phyloP scores from a whole-genome alignment of 2,797 vertebrate genomes.

The Cuniculus paca region DNA sequence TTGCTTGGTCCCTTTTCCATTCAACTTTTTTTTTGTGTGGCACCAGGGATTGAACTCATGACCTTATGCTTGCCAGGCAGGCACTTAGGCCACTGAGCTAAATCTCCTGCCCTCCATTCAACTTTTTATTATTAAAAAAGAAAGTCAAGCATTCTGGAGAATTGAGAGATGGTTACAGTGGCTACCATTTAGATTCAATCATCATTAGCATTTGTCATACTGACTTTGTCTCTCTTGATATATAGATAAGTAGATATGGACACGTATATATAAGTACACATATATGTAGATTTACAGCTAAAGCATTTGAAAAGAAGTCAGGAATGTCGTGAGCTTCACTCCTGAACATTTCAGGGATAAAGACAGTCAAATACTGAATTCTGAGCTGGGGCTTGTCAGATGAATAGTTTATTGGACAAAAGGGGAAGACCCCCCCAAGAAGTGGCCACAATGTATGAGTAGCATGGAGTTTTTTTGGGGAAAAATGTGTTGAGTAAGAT shows the following conservation, averaged over 20 bases:
- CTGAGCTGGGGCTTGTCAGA: constrained; percentile 20
- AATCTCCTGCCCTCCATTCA: too few relatives aligned
- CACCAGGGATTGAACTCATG: too few relatives aligned
- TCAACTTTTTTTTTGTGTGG: neutral
- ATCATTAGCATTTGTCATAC: neutral
- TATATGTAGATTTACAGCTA: neutral
- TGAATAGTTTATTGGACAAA: neutral
- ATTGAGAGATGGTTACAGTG: neutral
- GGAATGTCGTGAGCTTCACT: neutral
- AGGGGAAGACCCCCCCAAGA: neutral
- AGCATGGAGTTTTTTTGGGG: neutral
- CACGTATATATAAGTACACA: too few relatives aligned
- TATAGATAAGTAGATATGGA: neutral
- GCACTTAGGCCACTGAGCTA: too few relatives aligned
- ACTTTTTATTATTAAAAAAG: neutral
- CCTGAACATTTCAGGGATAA: neutral
- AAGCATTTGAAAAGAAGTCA: neutral
- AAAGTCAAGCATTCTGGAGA: neutral
- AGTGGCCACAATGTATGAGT: neutral
- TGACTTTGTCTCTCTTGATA: neutral
- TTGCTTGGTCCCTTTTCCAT: neutral
- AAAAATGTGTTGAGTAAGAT: neutral
- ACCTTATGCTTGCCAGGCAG: too few relatives aligned
- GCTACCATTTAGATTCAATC: neutral
- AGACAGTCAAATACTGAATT: neutral